phyloP scores from a whole-genome alignment of 2,113 vertebrate species.

The Ophthalmolycus amberensis region DNA sequence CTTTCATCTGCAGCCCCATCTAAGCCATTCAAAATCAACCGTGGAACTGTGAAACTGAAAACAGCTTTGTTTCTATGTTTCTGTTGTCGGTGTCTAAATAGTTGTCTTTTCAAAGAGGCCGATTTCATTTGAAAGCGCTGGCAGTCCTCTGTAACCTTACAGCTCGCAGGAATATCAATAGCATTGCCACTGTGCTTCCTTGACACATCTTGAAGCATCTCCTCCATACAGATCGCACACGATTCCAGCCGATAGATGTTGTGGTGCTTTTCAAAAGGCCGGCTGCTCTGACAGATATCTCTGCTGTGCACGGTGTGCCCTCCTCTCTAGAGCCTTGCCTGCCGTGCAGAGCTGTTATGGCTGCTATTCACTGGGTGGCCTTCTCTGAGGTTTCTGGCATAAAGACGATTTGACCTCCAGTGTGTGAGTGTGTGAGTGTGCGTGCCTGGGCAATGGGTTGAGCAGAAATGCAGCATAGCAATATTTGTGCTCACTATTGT shows the following conservation, averaged over 20 bases:
- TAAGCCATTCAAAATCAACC: conserved; percentile 37
- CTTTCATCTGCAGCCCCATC: conserved; percentile 39
- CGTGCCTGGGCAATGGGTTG: not conserved
- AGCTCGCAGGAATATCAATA: conserved; percentile 59
- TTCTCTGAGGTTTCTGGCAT: conserved; percentile 56
- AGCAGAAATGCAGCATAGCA: conserved; percentile 35
- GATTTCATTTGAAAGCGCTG: conserved; percentile 33
- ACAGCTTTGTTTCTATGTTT: conserved; percentile 31
- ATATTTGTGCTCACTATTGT: conserved; percentile 15
- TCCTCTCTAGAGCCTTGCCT: conserved; percentile 51
- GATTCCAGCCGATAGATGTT: conserved; percentile 61
- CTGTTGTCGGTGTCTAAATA: conserved; percentile 37
- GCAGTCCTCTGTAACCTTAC: conserved; percentile 45
- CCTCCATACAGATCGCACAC: conserved; percentile 42
- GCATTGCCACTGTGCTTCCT: conserved; percentile 54
- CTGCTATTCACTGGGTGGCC: conserved; percentile 65
- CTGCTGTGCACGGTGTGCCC: conserved; percentile 39
- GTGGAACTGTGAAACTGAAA: conserved; percentile 29
- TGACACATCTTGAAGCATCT: conserved; percentile 65
- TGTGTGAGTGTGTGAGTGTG: conserved; percentile 3
- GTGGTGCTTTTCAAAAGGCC: conserved; percentile 60
- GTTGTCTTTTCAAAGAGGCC: conserved; percentile 37
- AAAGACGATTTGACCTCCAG: conserved; percentile 60
- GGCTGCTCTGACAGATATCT: conserved; percentile 55
- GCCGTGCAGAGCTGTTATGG: conserved; percentile 52